A percentile compares a stretch with the other conserved stretches of the same genome.
Evolutionary conservation across 2,888 invertebrate genomes (phyloP).

Genomic region (Drosophila suboccidentalis): DNA sequence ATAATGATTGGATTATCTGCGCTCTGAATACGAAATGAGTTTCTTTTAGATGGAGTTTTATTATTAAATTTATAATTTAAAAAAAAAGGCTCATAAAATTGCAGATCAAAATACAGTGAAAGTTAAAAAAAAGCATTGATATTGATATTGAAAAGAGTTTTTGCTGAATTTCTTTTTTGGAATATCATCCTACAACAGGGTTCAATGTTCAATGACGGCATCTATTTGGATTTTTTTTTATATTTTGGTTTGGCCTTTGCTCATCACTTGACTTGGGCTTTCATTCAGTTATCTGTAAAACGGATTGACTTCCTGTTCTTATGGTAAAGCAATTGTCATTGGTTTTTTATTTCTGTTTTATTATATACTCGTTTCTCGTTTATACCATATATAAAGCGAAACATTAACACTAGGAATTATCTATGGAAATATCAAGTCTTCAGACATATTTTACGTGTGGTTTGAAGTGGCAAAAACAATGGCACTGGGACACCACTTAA

Average conservation of each 20-base stretch:
- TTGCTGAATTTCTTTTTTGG: neutral
- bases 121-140: neutral
- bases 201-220: constrained; percentile 4
- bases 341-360: neutral
- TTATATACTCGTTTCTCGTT: neutral
- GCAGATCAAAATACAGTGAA: no score
- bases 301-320: constrained; percentile 13
- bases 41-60: neutral
- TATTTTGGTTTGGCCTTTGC: constrained; percentile 3
- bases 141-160: neutral
- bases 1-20: neutral
- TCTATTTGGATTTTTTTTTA: neutral
- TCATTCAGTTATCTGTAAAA: constrained; percentile 3
- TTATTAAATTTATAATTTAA: neutral
- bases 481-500: constrained; percentile 49
- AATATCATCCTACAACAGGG: neutral
- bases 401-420: constrained; percentile 21
- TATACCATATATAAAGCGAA: constrained; percentile 5
- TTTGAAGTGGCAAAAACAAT: constrained; percentile 42
- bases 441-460: constrained; percentile 31
- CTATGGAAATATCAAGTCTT: constrained; percentile 44
- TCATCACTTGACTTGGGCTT: constrained; percentile 2
- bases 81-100: no score
- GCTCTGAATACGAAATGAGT: neutral
- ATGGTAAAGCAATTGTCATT: constrained; percentile 15